A percentile compares a stretch with the other conserved stretches of the same genome.
Conservation (phyloP, 2,113 vertebrate genomes). For the Trogon melanurus region DNA sequence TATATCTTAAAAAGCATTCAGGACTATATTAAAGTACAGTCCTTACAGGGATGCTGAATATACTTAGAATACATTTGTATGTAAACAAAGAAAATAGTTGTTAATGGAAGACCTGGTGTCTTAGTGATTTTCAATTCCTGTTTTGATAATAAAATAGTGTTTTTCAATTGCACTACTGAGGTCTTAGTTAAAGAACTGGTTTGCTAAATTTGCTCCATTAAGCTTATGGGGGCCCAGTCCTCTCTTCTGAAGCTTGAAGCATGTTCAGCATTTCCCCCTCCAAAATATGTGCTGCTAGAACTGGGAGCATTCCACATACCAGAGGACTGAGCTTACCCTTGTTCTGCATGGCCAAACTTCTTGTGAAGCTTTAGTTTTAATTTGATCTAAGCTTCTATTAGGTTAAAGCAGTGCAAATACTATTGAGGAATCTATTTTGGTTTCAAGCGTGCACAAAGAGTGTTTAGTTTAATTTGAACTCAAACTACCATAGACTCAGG, state of each 20-base stretch:
- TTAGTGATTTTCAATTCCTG: not conserved
- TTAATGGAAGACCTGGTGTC: not conserved
- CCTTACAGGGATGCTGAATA: not conserved
- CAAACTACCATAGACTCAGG: not conserved
- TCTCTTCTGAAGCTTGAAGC: not conserved
- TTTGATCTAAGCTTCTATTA: not conserved
- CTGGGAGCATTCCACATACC: not conserved
- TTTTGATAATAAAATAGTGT: not conserved
- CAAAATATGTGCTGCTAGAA: not conserved
- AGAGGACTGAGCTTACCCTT: not conserved
- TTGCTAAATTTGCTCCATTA: slow-evolving; percentile 8
- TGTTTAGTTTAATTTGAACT: not conserved
- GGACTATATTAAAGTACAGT: not conserved
- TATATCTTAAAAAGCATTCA: not conserved
- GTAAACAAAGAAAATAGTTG: not conserved
- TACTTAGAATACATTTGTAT: not conserved
- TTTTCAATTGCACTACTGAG: not conserved
- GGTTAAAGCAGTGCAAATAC: not conserved
- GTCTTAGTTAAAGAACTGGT: not conserved
- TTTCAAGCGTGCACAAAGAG: not conserved
- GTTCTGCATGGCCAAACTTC: not conserved
- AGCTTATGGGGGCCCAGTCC: not conserved
- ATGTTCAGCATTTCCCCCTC: not conserved
- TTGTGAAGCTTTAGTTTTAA: not conserved
- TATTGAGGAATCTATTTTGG: not conserved